Conservation (phyloP, 2,113 vertebrate genomes). For the Colinus virginianus region DNA sequence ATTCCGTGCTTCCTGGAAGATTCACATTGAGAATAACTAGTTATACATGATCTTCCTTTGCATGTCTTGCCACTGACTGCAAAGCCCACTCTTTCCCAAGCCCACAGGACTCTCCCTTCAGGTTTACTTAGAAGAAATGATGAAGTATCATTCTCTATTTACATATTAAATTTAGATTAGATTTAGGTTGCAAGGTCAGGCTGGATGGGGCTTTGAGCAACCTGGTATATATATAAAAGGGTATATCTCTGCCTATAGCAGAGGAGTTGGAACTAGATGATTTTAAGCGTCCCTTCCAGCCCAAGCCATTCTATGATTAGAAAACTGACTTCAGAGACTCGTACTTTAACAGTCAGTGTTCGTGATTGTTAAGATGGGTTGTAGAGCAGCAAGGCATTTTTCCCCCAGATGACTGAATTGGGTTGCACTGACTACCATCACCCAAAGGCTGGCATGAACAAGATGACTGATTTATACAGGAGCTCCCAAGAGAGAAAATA, state of each 20-base stretch:
- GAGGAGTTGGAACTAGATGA: too few species aligned
- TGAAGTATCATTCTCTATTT: not conserved
- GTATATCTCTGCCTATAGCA: too few species aligned
- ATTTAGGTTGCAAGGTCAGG: too few species aligned
- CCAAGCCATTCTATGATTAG: not conserved
- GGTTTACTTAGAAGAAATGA: not conserved
- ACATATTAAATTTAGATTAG: not conserved
- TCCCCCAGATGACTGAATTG: not conserved
- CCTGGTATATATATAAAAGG: too few species aligned
- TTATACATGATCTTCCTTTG: not conserved
- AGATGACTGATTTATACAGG: not conserved
- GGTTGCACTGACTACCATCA: not conserved
- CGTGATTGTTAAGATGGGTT: accelerated
- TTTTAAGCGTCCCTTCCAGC: too few species aligned
- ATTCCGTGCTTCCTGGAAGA: not conserved
- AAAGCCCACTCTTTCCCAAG: not conserved
- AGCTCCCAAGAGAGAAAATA: not conserved
- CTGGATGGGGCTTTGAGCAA: too few species aligned
- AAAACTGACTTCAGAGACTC: not conserved
- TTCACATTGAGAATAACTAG: accelerated
- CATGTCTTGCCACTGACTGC: not conserved
- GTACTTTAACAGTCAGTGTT: not conserved
- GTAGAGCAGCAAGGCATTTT: not conserved
- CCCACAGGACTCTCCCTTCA: not conserved
- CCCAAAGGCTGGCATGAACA: not conserved